These are phyloP conservation scores for Orchesella flavescens DNA, from an alignment of 2,888 invertebrate species.

Conservation along the genomic window DNA sequence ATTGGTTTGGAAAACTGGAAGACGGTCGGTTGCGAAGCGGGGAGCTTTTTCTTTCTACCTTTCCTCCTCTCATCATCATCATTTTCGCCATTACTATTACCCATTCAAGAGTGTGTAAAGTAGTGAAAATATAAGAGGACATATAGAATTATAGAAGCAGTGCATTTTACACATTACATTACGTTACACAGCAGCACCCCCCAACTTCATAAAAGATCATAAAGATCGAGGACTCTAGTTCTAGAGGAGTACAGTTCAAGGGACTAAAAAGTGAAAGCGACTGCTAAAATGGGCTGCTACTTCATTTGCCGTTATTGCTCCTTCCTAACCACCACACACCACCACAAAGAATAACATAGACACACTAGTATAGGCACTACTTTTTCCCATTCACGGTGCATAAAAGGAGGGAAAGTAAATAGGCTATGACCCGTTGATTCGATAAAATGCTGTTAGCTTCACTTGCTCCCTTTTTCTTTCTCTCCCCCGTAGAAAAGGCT, in stretches of 20 bases:
- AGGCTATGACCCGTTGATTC: slow-evolving; percentile 49
- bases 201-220: slow-evolving; percentile 6
- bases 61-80: slow-evolving; percentile 36
- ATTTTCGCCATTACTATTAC: slow-evolving; percentile 53
- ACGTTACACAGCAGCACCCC: background rate
- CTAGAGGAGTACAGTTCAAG: background rate
- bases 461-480: background rate
- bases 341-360: background rate
- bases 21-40: background rate
- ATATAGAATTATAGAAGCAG: background rate
- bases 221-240: background rate
- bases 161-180: background rate
- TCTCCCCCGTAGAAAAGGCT: slow-evolving; percentile 10
- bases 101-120: slow-evolving; percentile 36
- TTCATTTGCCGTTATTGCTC: slow-evolving; percentile 31
- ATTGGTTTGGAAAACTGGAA: no score
- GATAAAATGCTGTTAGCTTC: slow-evolving; percentile 35
- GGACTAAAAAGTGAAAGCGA: background rate
- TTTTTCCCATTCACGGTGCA: background rate
- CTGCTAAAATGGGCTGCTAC: slow-evolving; percentile 21
- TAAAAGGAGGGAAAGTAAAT: slow-evolving; percentile 28
- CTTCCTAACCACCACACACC: background rate
- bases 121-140: no score
- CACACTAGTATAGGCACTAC: no score
- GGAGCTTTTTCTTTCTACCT: background rate